phyloP scores from a whole-genome alignment of 2,797 vertebrate genomes.

The Spea hammondii region DNA sequence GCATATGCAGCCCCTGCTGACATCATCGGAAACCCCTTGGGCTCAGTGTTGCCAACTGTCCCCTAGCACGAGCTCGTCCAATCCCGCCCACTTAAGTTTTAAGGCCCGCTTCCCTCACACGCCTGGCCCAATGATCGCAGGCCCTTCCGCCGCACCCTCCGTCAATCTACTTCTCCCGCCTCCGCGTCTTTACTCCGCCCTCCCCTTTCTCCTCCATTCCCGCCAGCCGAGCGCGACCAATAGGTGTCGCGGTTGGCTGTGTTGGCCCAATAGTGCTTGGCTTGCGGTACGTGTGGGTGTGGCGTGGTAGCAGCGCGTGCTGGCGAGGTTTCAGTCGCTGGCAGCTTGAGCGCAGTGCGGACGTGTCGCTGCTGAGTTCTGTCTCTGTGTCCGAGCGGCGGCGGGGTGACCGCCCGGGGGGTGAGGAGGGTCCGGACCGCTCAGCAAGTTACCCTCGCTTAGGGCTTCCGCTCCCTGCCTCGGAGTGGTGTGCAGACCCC shows the following conservation, averaged over 20 bases:
- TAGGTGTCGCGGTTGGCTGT: background rate
- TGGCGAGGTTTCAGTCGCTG: constrained; percentile 12
- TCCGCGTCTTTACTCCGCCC: background rate
- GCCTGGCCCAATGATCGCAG: constrained; percentile 5
- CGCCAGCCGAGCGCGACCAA: constrained; percentile 12
- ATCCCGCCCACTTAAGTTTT: background rate
- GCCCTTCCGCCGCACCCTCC: constrained; percentile 18
- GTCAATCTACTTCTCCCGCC: background rate
- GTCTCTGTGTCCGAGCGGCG: constrained; percentile 26
- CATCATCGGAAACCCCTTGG: constrained; percentile 29
- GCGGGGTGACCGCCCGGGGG: constrained; percentile 11
- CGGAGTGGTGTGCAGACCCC: no score
- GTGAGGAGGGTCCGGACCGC: background rate
- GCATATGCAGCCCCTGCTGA: constrained; percentile 4
- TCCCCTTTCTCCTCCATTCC: constrained; percentile 34
- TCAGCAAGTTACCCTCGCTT: background rate
- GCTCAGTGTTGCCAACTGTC: background rate
- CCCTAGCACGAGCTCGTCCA: background rate
- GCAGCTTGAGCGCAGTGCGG: background rate
- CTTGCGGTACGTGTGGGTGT: background rate
- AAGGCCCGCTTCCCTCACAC: background rate
- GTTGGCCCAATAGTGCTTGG: background rate
- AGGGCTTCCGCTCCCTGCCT: no score
- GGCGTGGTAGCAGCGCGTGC: constrained; percentile 30
- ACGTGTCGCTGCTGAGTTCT: constrained; percentile 39